Conservation (phyloP, 2,797 vertebrate species). For the Lutjanus campechanus region DNA sequence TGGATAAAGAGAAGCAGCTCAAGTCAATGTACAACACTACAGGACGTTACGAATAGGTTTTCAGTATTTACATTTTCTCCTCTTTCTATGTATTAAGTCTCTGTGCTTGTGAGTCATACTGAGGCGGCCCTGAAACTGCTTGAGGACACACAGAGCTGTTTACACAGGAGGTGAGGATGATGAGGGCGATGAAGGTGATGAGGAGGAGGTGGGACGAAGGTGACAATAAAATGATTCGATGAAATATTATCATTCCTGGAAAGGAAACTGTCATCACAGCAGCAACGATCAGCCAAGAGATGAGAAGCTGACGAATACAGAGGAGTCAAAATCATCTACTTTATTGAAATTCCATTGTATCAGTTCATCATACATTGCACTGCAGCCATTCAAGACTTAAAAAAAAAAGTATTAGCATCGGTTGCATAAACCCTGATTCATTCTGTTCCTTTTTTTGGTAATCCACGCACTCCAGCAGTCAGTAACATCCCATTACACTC, state of each 20-base stretch:
- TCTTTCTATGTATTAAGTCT: constrained; percentile 30
- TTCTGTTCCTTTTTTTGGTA: neutral
- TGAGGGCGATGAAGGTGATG: constrained; percentile 46
- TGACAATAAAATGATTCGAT: constrained; percentile 59
- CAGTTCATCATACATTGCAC: neutral
- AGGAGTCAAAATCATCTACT: neutral
- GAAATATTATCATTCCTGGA: constrained; percentile 43
- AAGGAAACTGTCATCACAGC: constrained; percentile 32
- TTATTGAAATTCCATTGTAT: neutral
- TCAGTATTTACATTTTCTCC: constrained; percentile 32
- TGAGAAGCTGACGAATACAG: constrained; percentile 8
- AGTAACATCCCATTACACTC: constrained; percentile 15
- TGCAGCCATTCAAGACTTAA: neutral
- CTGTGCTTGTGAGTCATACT: constrained; percentile 55
- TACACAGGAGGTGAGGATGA: constrained; percentile 65
- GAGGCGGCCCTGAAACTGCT: constrained; percentile 48
- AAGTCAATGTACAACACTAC: neutral
- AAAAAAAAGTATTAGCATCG: neutral
- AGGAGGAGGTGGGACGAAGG: constrained; percentile 65
- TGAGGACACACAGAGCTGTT: constrained; percentile 62
- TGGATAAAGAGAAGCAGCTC: constrained; percentile 21
- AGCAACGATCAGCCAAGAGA: constrained; percentile 6
- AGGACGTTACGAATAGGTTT: constrained; percentile 7
- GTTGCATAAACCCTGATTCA: constrained; percentile 13
- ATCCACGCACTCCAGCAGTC: constrained; percentile 2